phyloP scores from a whole-genome alignment of 23 tunicate genomes.

The Styela plicata region DNA sequence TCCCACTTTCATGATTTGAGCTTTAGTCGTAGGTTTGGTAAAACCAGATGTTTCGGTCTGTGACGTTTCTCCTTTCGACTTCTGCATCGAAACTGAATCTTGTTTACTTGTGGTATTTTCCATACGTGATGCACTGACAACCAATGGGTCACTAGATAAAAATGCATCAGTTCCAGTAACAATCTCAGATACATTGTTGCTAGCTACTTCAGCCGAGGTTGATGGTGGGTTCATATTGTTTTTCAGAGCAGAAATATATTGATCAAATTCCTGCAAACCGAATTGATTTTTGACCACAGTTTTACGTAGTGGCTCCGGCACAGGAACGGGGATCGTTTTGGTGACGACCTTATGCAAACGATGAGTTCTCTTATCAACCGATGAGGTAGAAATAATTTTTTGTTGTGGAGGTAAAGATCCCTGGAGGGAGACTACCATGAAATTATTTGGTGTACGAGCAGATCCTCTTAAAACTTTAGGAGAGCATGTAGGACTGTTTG shows the following conservation, averaged over 20 bases:
- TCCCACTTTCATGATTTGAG: background rate
- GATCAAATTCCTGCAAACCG: slow-evolving; percentile 51
- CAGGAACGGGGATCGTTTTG: background rate
- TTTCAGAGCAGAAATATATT: slow-evolving; percentile 57
- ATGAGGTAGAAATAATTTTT: background rate
- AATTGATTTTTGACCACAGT: background rate
- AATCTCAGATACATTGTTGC: background rate
- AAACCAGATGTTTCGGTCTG: background rate
- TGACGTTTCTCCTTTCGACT: background rate
- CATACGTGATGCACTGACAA: background rate
- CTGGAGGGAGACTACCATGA: slow-evolving; percentile 31
- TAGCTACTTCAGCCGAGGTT: background rate
- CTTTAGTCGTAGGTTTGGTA: background rate
- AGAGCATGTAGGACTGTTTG: slow-evolving; percentile 77
- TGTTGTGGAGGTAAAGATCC: background rate
- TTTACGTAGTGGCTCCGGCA: slow-evolving; percentile 9
- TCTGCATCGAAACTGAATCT: background rate
- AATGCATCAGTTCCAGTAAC: background rate
- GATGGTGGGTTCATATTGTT: slow-evolving; percentile 30
- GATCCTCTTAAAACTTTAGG: slow-evolving; percentile 52
- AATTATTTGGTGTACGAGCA: slow-evolving; percentile 32
- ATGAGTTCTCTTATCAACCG: background rate
- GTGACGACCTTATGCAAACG: background rate
- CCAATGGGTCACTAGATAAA: background rate
- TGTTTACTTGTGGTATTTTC: background rate